A percentile compares a stretch with the other conserved stretches of the same genome.
Evolutionary conservation across 2,797 vertebrate species (phyloP).

Genomic region (Karalla daura): DNA sequence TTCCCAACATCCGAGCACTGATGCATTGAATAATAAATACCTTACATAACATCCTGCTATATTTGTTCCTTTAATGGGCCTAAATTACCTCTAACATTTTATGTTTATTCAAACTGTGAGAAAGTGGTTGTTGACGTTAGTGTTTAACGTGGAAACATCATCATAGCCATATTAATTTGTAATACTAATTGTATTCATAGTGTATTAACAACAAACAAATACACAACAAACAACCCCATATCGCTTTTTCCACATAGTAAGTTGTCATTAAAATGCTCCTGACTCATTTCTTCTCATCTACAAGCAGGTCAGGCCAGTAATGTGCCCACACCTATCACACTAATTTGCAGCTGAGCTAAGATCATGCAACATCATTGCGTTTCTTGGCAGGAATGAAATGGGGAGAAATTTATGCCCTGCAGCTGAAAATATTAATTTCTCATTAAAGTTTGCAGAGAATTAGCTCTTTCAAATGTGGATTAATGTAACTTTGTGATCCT

Average conservation of each 20-base stretch:
- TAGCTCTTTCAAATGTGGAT: conserved; percentile 13
- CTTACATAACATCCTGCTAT: conserved; percentile 10
- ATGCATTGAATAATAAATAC: conserved; percentile 33
- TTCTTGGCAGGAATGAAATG: conserved; percentile 5
- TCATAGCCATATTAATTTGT: not conserved
- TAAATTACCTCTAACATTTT: not conserved
- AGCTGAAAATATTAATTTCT: conserved; percentile 23
- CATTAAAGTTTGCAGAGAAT: conserved; percentile 3
- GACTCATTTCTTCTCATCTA: conserved; percentile 9
- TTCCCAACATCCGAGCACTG: conserved; percentile 20
- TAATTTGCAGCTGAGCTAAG: conserved; percentile 20
- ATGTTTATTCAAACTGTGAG: conserved; percentile 10
- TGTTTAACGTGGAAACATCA: not conserved
- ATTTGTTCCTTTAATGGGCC: conserved; percentile 10
- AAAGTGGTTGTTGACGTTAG: not conserved
- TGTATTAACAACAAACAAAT: too few species aligned
- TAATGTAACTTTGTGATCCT: conserved; percentile 16
- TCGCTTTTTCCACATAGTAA: not conserved
- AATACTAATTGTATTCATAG: not conserved
- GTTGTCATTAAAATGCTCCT: not conserved
- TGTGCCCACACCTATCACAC: conserved; percentile 23
- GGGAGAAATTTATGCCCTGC: conserved; percentile 6
- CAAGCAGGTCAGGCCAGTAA: conserved; percentile 9
- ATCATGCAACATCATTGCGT: conserved; percentile 3
- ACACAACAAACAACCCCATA: not conserved